These are phyloP conservation scores for Rousettus madagascariensis DNA, from an alignment of 2,797 vertebrate genomes.

Conservation along the genomic window DNA sequence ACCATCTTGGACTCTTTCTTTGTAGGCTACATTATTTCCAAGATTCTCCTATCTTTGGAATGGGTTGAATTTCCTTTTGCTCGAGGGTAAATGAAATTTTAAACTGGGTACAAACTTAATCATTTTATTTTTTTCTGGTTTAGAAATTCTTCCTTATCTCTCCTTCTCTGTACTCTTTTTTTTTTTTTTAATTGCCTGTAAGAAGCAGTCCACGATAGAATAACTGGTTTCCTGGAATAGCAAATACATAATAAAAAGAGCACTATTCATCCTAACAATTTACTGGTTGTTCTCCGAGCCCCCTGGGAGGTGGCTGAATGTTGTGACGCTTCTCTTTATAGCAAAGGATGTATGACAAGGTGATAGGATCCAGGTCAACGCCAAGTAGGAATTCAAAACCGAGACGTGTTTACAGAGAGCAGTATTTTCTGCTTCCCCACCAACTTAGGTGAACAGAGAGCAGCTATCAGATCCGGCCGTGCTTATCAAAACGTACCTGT, in stretches of 20 bases:
- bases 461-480: not conserved
- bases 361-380: constrained; percentile 41
- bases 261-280: constrained; percentile 61
- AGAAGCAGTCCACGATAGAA: constrained; percentile 8
- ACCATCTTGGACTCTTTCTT: not conserved
- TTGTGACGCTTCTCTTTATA: not conserved
- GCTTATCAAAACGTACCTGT: constrained; percentile 19
- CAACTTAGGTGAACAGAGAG: not conserved
- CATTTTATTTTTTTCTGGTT: constrained; percentile 14
- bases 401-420: not conserved
- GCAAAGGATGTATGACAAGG: not conserved
- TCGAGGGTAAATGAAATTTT: constrained; percentile 52
- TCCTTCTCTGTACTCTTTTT: not conserved
- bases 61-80: constrained; percentile 37
- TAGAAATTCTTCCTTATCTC: constrained; percentile 64
- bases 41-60: constrained; percentile 24
- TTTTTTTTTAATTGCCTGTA: constrained; percentile 32
- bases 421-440: not conserved
- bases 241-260: constrained; percentile 54
- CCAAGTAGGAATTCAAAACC: constrained; percentile 60
- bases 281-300: constrained; percentile 50
- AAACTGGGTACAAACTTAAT: constrained; percentile 42
- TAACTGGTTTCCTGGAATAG: constrained; percentile 64
- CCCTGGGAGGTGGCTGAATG: not conserved
- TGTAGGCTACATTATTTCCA: not conserved